Conservation (phyloP, 2,888 invertebrate genomes). For the Apodemia duryi region DNA sequence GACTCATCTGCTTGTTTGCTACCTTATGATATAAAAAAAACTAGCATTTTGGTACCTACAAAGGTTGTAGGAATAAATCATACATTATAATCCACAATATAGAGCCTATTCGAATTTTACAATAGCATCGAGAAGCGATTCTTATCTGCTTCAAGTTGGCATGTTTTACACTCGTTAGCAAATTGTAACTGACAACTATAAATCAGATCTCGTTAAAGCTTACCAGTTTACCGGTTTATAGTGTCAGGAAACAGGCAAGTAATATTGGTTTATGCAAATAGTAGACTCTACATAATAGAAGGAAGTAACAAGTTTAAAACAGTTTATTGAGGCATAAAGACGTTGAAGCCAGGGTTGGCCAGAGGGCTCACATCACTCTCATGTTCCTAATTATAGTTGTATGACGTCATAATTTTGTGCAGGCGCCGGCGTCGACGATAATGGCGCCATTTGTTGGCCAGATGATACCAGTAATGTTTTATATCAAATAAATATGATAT, state of each 20-base stretch:
- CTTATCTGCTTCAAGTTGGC: conserved; percentile 57
- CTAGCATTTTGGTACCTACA: too few relatives aligned
- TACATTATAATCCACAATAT: background rate
- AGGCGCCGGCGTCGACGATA: conserved; percentile 50
- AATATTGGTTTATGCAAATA: background rate
- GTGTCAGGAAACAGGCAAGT: background rate
- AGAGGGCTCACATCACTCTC: conserved; percentile 28
- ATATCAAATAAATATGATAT: conserved; percentile 20
- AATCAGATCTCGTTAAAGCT: conserved; percentile 48
- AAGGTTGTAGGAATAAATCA: too few relatives aligned
- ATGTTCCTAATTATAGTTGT: conserved; percentile 37
- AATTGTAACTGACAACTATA: conserved; percentile 65
- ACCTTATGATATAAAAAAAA: too few relatives aligned
- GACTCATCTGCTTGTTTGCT: too few relatives aligned
- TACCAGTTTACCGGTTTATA: conserved; percentile 22
- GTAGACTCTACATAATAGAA: too few relatives aligned
- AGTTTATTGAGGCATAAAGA: too few relatives aligned
- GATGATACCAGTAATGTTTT: conserved; percentile 48
- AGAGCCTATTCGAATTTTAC: conserved; percentile 63
- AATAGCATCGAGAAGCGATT: conserved; percentile 47
- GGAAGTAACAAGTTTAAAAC: too few relatives aligned
- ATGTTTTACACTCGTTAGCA: conserved; percentile 67
- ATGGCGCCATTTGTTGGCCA: conserved; percentile 66
- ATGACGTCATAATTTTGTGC: conserved; percentile 59
- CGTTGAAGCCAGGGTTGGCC: background rate